phyloP scores from a whole-genome alignment of 2,888 invertebrate genomes.

The Phrixothrix hirtus region DNA sequence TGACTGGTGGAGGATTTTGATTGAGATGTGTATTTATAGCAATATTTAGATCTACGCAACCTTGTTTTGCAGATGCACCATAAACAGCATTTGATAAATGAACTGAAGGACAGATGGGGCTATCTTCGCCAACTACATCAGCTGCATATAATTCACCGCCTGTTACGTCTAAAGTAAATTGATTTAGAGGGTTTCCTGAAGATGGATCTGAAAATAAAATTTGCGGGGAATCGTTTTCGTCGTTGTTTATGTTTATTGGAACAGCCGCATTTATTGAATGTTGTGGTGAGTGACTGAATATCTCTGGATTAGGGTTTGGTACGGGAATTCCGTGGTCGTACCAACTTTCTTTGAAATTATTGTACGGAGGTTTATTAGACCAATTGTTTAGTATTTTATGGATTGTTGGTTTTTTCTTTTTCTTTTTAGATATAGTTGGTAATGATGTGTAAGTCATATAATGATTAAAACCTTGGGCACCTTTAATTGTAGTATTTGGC shows the following conservation, averaged over 20 bases:
- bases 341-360: slow-evolving; percentile 56
- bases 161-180: slow-evolving; percentile 45
- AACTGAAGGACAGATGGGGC: slow-evolving; percentile 59
- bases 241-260: neutral
- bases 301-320: slow-evolving; percentile 47
- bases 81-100: slow-evolving; percentile 61
- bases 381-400: slow-evolving; percentile 59
- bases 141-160: neutral
- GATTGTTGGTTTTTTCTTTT: slow-evolving; percentile 42
- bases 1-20: slow-evolving; percentile 59
- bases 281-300: slow-evolving; percentile 49
- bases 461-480: no score
- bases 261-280: slow-evolving; percentile 25
- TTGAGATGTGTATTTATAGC: slow-evolving; percentile 71
- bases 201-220: slow-evolving; percentile 1
- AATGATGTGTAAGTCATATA: slow-evolving; percentile 33
- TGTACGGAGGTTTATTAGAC: slow-evolving; percentile 58
- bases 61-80: slow-evolving; percentile 62
- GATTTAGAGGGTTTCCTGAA: slow-evolving; percentile 41
- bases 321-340: slow-evolving; percentile 51
- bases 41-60: slow-evolving; percentile 71
- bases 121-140: slow-evolving; percentile 29
- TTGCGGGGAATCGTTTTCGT: neutral
- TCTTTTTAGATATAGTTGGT: slow-evolving; percentile 5
- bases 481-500: slow-evolving; percentile 33